These are phyloP conservation scores for Listrodromus nycthemerus DNA, from an alignment of 2,888 invertebrate species.

Conservation along the genomic window DNA sequence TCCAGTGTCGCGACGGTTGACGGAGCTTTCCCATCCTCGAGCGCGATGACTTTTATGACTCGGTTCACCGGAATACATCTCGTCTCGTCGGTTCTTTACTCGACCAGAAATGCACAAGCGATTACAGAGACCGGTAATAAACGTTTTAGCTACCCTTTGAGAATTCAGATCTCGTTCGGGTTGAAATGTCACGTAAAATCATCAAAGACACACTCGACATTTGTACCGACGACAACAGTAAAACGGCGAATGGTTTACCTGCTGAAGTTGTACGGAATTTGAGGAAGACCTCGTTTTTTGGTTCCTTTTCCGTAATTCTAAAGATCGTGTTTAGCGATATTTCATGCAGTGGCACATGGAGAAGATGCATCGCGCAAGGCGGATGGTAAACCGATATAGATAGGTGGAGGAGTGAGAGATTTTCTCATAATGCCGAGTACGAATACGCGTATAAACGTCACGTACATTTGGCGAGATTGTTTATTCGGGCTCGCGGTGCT, in stretches of 20 bases:
- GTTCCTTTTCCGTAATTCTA: neutral
- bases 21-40: conserved; percentile 9
- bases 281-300: neutral
- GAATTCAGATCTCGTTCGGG: conserved; percentile 12
- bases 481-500: conserved; percentile 55
- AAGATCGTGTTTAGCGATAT: neutral
- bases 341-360: neutral
- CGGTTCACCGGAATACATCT: neutral
- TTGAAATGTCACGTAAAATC: neutral
- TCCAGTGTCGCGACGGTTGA: conserved; percentile 25
- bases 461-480: conserved; percentile 67
- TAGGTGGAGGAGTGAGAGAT: conserved; percentile 25
- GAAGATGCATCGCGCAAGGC: neutral
- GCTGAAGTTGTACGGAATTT: neutral
- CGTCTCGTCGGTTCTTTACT: neutral
- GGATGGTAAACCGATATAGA: neutral
- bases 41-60: conserved; percentile 27
- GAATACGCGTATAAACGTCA: conserved; percentile 68
- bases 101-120: neutral
- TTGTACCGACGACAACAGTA: neutral
- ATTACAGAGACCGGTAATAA: neutral
- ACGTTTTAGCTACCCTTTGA: neutral
- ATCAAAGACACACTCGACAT: too few relatives aligned
- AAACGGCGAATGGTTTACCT: neutral
- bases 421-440: conserved; percentile 63